These are phyloP conservation scores for Mionectes olivaceus DNA, from an alignment of 2,797 vertebrate genomes.

Conservation along the genomic window DNA sequence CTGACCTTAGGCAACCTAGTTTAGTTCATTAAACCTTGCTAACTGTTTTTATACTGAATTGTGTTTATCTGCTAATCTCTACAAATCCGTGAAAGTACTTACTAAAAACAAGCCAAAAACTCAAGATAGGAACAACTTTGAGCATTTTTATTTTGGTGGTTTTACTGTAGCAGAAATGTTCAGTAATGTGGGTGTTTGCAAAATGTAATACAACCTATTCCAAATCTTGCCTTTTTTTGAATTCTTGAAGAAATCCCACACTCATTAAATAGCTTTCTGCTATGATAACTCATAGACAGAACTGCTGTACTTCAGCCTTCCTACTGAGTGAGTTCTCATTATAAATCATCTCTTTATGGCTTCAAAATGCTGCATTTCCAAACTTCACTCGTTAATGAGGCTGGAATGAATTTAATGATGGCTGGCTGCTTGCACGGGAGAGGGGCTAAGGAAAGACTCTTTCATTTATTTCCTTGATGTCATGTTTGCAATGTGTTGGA, in stretches of 20 bases:
- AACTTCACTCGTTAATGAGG: constrained; percentile 72
- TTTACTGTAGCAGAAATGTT: constrained; percentile 4
- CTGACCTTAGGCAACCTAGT: not conserved
- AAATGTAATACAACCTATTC: constrained; percentile 53
- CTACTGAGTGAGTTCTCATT: constrained; percentile 73
- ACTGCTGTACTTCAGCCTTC: constrained; percentile 51
- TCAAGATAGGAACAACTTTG: not conserved
- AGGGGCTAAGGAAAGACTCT: constrained; percentile 22
- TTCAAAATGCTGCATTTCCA: constrained; percentile 66
- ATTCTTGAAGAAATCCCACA: constrained; percentile 53
- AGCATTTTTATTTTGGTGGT: not conserved
- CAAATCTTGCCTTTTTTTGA: constrained; percentile 47
- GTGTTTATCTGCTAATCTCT: not conserved
- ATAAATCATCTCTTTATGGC: constrained; percentile 76
- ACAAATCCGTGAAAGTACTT: not conserved
- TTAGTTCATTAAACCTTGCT: not conserved
- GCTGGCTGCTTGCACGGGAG: constrained; percentile 46
- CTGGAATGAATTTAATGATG: constrained; percentile 70
- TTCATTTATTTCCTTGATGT: constrained; percentile 47
- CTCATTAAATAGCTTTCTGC: constrained; percentile 73
- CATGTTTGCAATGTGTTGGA: constrained; percentile 1
- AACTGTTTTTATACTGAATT: not conserved
- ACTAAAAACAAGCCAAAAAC: not conserved
- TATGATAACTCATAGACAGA: constrained; percentile 67
- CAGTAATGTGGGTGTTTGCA: not conserved